Percentiles rank a stretch among this genome's conserved stretches.
phyloP scores from a whole-genome alignment of 2,888 invertebrate species.

The Mesoligia furuncula region DNA sequence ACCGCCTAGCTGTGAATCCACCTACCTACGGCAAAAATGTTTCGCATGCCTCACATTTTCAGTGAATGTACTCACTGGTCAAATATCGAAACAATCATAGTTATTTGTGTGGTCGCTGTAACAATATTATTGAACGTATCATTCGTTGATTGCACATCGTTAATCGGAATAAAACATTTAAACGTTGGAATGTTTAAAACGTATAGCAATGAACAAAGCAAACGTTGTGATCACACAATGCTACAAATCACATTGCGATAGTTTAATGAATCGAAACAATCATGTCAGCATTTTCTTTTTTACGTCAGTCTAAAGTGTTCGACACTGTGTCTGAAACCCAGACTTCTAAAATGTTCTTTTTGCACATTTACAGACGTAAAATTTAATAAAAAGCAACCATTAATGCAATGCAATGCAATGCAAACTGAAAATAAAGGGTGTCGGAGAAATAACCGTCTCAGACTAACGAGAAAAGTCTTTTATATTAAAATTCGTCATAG shows the following conservation, averaged over 20 bases:
- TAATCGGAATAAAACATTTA: conserved; percentile 55
- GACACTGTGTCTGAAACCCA: conserved; percentile 20
- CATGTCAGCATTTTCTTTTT: background rate
- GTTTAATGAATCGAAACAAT: conserved; percentile 17
- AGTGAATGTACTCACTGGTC: conserved; percentile 39
- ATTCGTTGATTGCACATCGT: conserved; percentile 54
- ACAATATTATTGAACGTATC: conserved; percentile 54
- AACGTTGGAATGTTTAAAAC: conserved; percentile 37
- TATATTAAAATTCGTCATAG: conserved; percentile 72
- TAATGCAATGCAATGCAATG: conserved; percentile 58
- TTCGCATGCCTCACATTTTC: conserved; percentile 31
- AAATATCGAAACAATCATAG: conserved; percentile 52
- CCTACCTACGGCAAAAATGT: conserved; percentile 52
- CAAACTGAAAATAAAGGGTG: conserved; percentile 52
- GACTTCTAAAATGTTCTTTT: conserved; percentile 12
- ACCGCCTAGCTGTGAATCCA: conserved; percentile 63
- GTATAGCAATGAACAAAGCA: conserved; percentile 40
- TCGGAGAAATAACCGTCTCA: conserved; percentile 54
- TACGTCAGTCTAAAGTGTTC: background rate
- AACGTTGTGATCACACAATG: conserved; percentile 29
- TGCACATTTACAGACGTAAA: conserved; percentile 27
- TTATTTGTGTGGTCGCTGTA: conserved; percentile 49
- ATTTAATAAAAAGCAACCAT: conserved; percentile 58
- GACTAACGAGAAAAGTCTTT: conserved; percentile 64
- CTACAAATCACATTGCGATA: conserved; percentile 29